Evolutionary conservation across 2,888 invertebrate species (phyloP).

Genomic region (Drosophila diplacantha): DNA sequence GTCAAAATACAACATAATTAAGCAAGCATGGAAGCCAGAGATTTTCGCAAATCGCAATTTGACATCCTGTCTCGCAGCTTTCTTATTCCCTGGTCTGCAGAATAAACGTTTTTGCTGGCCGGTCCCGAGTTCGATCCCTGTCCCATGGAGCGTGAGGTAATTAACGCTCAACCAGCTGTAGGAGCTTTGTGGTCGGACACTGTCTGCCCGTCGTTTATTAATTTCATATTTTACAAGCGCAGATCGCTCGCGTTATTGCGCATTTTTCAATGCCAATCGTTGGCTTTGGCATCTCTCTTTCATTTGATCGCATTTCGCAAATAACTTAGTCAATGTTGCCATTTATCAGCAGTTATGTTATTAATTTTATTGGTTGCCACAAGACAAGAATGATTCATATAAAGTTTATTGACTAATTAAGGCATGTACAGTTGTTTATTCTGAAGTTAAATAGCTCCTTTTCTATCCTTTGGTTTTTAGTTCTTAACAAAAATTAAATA

Average conservation of each 20-base stretch:
- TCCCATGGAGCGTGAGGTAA: conserved; percentile 40
- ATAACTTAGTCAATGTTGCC: conserved; percentile 45
- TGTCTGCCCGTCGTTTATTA: conserved; percentile 45
- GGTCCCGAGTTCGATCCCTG: conserved; percentile 3
- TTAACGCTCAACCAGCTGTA: conserved; percentile 36
- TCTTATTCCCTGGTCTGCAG: not conserved
- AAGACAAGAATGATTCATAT: not conserved
- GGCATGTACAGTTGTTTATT: not conserved
- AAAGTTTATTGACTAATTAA: not conserved
- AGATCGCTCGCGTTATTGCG: conserved; percentile 10
- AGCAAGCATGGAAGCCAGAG: not conserved
- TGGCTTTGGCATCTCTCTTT: conserved; percentile 11
- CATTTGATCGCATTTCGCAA: conserved; percentile 48
- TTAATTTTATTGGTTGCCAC: conserved; percentile 30
- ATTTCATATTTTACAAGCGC: conserved; percentile 55
- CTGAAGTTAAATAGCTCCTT: not conserved
- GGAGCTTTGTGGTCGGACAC: conserved; percentile 32
- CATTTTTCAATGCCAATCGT: conserved; percentile 11
- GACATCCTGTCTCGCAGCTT: not conserved
- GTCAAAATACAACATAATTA: not conserved
- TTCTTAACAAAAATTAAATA: not conserved
- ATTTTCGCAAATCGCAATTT: not conserved
- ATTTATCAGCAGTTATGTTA: conserved; percentile 54
- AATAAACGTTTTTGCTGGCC: conserved; percentile 5
- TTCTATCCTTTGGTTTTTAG: not conserved